Evolutionary conservation across 2,888 invertebrate species (phyloP), one percentile per base, ranked within the genome.

Genomic region (Philopedon plagiatum): DNA sequence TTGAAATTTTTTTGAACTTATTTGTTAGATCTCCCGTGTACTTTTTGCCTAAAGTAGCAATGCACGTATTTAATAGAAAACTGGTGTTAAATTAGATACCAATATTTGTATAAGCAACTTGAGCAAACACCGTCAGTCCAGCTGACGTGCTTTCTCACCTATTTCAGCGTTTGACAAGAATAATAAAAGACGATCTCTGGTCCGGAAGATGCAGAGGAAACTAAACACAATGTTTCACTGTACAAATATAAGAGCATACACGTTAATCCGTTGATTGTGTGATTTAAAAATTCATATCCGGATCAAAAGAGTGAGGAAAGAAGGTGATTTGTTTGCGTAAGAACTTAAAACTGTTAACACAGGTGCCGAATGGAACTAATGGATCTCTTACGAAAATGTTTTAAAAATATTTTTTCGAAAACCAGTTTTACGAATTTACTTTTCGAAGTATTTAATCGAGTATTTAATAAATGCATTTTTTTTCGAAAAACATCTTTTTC

Each of bases 61-160:
- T 54, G 9, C 9, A 18, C 0, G 0, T 54, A 54, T 29, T 15
- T 54, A 23, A 51, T 29, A 51, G 3, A 19, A 29, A 32, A 18
- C 18, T 18, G 8, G 9, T 13, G 51, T 29, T 51, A 51, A 29
- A 13, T 15, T 15, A 13, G 51, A 51, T 51, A 15, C 29, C 29
- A 26, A 54, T 29, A 54, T 29, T 54, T 54, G 29, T 13, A 15
- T n/a, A 54, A 54, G 51, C 51, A 29, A 29, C 29, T 51, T 51
- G 29, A 51, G 29, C 29, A 54, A 54, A 54, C 51, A 54, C n/a
- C 51, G 5, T 29, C 29, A 29, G 8, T 54, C 15, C 18, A n/a
- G n/a, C n/a, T n/a, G 4, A 54, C 51, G 51, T 54, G 51, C 51
- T 29, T 54, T 54, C 51, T 54, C 51, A 54, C 29, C 51, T 29